Evolutionary conservation across 1,140 invertebrate species (phyloP).

Genomic region (Caenorhabditis latens): DNA sequence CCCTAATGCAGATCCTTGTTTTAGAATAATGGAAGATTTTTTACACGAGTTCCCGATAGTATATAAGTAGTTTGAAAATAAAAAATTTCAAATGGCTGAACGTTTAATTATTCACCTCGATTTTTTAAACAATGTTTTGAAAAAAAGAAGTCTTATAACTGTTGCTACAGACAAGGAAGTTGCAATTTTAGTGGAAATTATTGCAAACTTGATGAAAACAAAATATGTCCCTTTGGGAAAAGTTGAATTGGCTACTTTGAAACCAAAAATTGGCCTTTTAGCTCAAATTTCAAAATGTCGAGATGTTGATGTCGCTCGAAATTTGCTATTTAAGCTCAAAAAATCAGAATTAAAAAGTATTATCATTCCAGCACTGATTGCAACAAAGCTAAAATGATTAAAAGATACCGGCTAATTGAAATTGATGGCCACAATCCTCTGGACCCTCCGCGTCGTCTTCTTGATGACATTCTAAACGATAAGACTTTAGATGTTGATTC

Average conservation of each 20-base stretch:
- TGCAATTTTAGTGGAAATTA: not conserved
- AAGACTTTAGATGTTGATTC: not conserved
- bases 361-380: constrained; percentile 6
- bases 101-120: not conserved
- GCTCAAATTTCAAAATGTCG: not conserved
- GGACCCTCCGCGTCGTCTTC: not conserved
- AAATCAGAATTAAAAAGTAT: not conserved
- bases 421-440: not conserved
- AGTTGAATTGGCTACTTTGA: not conserved
- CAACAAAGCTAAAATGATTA: not conserved
- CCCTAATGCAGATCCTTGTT: not conserved
- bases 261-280: not conserved
- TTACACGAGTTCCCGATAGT: not conserved
- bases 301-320: not conserved
- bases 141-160: not conserved
- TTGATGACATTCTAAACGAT: not conserved
- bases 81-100: not conserved
- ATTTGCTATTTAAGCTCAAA: not conserved
- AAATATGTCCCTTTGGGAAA: not conserved
- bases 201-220: not conserved
- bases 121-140: not conserved
- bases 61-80: not conserved
- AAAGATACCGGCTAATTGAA: constrained; percentile 2
- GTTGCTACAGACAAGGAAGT: not conserved
- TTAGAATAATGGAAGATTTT: not conserved